A percentile compares a stretch with the other conserved stretches of the same genome.
Evolutionary conservation across 37 sponge, comb jelly and placozoan species (phyloP).

Genomic region (Spongilla lacustris): DNA sequence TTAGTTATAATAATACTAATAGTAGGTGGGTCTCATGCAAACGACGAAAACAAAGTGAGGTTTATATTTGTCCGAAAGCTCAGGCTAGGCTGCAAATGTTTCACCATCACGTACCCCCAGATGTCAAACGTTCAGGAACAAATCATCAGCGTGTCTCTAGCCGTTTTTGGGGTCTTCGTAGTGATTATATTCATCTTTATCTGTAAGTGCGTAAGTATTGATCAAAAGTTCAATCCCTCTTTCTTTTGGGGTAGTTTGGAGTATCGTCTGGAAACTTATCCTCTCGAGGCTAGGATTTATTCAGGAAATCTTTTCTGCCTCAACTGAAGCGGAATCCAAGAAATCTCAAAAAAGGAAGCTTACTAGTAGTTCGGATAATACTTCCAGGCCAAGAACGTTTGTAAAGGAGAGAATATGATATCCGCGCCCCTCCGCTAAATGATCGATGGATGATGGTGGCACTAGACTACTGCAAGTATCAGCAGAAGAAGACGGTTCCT

Average conservation of each 20-base stretch:
- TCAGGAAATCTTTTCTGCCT: conserved; percentile 72
- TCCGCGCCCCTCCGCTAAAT: background rate
- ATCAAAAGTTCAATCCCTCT: background rate
- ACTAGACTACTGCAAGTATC: background rate
- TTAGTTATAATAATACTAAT: background rate
- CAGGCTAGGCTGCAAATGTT: background rate
- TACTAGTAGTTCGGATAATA: conserved; percentile 36
- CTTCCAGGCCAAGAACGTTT: conserved; percentile 19
- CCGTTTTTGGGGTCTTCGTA: conserved; percentile 18
- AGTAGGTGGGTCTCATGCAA: background rate
- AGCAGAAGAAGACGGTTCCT: background rate
- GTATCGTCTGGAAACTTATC: background rate
- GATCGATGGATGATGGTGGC: background rate
- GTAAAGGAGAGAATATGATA: background rate
- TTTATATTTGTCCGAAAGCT: background rate
- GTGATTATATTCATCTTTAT: conserved; percentile 37
- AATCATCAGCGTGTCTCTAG: conserved; percentile 11
- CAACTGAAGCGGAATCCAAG: conserved; percentile 31
- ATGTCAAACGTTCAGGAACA: conserved; percentile 6
- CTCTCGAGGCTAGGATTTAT: conserved; percentile 70
- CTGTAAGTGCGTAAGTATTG: conserved; percentile 23
- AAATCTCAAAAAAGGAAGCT: background rate
- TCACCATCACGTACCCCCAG: background rate
- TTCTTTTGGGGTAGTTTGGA: background rate
- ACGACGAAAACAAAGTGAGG: background rate